These are phyloP conservation scores for Parauchenoglanis ngamensis DNA, from an alignment of 2,797 vertebrate genomes.

Conservation along the genomic window DNA sequence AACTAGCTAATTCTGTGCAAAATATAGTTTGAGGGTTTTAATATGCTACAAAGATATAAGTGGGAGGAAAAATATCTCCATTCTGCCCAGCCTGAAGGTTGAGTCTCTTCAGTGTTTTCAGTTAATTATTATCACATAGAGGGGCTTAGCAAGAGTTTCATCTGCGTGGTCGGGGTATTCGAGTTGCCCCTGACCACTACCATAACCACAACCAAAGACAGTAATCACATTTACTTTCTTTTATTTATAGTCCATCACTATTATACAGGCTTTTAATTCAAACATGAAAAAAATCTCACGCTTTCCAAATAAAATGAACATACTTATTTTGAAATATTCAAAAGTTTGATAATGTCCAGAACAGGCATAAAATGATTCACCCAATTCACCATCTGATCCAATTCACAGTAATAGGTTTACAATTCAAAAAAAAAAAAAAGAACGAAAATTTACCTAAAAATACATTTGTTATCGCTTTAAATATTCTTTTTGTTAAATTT, in stretches of 20 bases:
- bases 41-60: conserved; percentile 64
- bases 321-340: neutral
- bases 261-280: neutral
- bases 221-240: neutral
- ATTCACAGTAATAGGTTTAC: no score
- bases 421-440: no score
- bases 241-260: neutral
- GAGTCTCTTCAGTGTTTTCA: conserved; percentile 59
- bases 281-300: neutral
- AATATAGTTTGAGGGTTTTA: conserved; percentile 66
- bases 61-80: conserved; percentile 37
- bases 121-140: neutral
- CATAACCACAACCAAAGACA: neutral
- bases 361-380: no score
- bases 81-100: conserved; percentile 37
- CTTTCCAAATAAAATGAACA: neutral
- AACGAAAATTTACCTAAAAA: no score
- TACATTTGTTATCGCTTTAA: no score
- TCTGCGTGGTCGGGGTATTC: neutral
- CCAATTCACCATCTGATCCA: no score
- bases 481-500: no score
- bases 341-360: neutral
- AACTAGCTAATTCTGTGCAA: conserved; percentile 74
- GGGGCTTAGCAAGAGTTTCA: neutral
- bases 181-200: neutral